Percentiles rank a stretch among this genome's conserved stretches.
Conservation (phyloP, 2,888 invertebrate species). For the Folsomia candida region DNA sequence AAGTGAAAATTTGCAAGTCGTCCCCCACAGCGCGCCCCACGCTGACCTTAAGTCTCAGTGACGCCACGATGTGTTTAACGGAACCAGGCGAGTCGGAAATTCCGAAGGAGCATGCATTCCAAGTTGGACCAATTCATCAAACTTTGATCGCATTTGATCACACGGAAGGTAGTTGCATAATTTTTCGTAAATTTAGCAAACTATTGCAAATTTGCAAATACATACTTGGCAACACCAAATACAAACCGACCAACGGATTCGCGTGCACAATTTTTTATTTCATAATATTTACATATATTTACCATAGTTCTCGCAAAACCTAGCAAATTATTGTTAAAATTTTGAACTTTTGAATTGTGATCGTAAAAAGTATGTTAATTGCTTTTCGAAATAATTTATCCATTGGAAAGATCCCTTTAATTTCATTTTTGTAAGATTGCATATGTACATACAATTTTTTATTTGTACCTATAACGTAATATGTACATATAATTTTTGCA, state of each 20-base stretch:
- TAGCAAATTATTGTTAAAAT: too few species aligned
- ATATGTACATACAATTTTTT: too few species aligned
- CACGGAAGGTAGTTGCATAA: conserved; percentile 61
- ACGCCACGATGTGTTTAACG: conserved; percentile 72
- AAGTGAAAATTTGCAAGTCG: conserved; percentile 70
- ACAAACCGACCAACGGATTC: conserved; percentile 61
- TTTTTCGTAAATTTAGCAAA: not conserved
- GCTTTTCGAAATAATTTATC: too few species aligned
- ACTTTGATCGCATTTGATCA: conserved; percentile 93
- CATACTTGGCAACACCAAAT: not conserved
- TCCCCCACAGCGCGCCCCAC: conserved; percentile 76
- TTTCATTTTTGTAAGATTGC: too few species aligned
- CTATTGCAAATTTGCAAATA: not conserved
- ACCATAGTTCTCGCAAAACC: too few species aligned
- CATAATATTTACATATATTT: too few species aligned
- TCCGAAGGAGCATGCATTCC: conserved; percentile 87
- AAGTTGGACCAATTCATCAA: conserved; percentile 86
- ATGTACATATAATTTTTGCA: too few species aligned
- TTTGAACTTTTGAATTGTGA: too few species aligned
- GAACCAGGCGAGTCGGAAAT: conserved; percentile 76
- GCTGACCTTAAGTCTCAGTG: conserved; percentile 79
- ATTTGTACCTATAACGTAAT: too few species aligned
- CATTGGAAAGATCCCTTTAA: too few species aligned
- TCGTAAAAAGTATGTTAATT: too few species aligned
- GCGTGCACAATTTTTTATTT: conserved; percentile 64